Conservation (phyloP, 2,797 vertebrate genomes). For the Dicrostonyx torquatus region DNA sequence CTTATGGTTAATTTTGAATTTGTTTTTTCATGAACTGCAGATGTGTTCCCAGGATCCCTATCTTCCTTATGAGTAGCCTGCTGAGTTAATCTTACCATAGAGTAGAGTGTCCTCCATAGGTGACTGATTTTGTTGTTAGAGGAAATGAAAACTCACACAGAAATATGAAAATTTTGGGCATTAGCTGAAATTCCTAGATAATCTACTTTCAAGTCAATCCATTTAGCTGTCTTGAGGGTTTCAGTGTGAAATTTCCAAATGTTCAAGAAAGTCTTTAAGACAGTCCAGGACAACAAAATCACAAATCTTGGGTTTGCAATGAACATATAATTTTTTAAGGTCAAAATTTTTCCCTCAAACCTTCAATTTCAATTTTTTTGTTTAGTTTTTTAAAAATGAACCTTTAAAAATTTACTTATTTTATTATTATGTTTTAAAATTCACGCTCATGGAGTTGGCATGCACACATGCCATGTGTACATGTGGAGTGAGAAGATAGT, state of each 20-base stretch:
- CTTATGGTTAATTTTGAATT: conserved; percentile 25
- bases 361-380: conserved; percentile 21
- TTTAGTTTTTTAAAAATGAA: not conserved
- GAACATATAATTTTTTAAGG: conserved; percentile 52
- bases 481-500: not conserved
- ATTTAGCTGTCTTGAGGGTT: conserved; percentile 9
- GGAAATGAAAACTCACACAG: conserved; percentile 41
- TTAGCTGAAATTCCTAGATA: conserved; percentile 46
- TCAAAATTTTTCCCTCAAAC: not conserved
- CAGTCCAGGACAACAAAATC: conserved; percentile 13
- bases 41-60: not conserved
- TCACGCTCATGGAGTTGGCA: not conserved
- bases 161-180: conserved; percentile 35
- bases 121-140: not conserved
- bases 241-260: conserved; percentile 10
- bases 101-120: not conserved
- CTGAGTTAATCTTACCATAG: conserved; percentile 20
- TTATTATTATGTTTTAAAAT: not conserved
- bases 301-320: conserved; percentile 40
- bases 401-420: not conserved
- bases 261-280: not conserved
- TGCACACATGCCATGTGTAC: too few species aligned
- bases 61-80: not conserved
- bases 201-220: conserved; percentile 20
- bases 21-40: not conserved